Evolutionary conservation across 2,888 invertebrate species (phyloP), one percentile per base, ranked within the genome.

Genomic region (Chouioia cunea): DNA sequence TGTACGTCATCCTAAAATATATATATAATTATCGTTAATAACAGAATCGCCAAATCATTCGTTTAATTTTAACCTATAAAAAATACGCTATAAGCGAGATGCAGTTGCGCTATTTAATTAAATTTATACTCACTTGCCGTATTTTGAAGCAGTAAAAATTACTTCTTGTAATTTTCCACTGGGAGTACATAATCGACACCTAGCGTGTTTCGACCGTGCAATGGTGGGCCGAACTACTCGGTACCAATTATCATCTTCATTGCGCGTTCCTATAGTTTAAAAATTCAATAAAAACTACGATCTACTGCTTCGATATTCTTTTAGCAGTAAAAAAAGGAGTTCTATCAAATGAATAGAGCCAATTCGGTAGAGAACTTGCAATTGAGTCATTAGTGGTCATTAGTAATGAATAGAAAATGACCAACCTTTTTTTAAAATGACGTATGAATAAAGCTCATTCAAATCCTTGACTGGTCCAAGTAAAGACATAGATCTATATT

Each of bases 351-450:
- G n/a, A n/a, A n/a, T n/a, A n/a, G n/a, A n/a, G n/a, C n/a, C n/a
- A n/a, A n/a, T n/a, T n/a, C n/a, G n/a, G n/a, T n/a, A n/a, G n/a
- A n/a, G n/a, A n/a, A n/a, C n/a, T n/a, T n/a, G n/a, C n/a, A n/a
- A n/a, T n/a, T n/a, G n/a, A n/a, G n/a, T n/a, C n/a, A n/a, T n/a
- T n/a, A n/a, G n/a, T n/a, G n/a, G n/a, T n/a, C n/a, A n/a, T n/a
- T n/a, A n/a, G n/a, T n/a, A 36, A 36, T 36, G 10, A 10, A 10
- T 36, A 2, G 10, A 36, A 59, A 8, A 71, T 52, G 15, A 27
- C 60, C 65, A 79, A 88, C 95, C 93, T 90, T 94, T 95, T 83
- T 90, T 93, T 27, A 97, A 84, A 58, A 97, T 91, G 0, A 96
- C 88, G 83, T 96, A 97, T 0, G 92, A 92, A 83, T 91, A 97